Evolutionary conservation across 2,113 vertebrate genomes (phyloP), one percentile per base, ranked within the genome.

Genomic region (Pteruthius melanotis): DNA sequence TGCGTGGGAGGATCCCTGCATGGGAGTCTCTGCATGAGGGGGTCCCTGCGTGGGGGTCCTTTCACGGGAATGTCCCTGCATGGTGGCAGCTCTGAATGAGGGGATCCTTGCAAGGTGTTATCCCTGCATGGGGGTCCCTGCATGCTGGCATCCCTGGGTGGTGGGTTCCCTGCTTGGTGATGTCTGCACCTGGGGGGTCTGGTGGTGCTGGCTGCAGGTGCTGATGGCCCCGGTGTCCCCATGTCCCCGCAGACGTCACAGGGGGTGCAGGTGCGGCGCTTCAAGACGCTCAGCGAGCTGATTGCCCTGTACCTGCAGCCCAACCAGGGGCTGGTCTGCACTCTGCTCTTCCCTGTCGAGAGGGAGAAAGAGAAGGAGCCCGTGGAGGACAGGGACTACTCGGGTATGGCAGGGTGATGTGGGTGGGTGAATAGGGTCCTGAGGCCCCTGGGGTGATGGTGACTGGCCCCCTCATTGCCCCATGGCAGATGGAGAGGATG

Each of bases 311-410:
- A 99, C 61, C 98, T 99, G 63, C 99, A 99, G 97, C 99, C 99
- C 63, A 99, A 98, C 91, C 99, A 99, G 97, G 99, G 99, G 52
- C 98, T 99, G n/a, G 99, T 99, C 75, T 99, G 98, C 50, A 99
- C 99, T 19, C 97, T 99, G 79, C 98, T 99, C 57, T 98, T 98
- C 91, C 94, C 99, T 0, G 99, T 99, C n/a, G 99, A 99, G 87
- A 95, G 99, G 82, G 99, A 99, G 79, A 97, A 98, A 72, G 98
- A 98, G 49, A 97, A 96, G 91, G 99, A 99, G 79, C 97, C 74
- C 0, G 85, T 87, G 0, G 99, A 99, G 13, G 99, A 99, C 68
- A 96, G 98, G 23, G 99, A 99, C 75, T 99, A 98, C 74, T 99
- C 99, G 10, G 99, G 99, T 99, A 92, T 33, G 53, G 15, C 33